These are phyloP conservation scores for Eudyptes chrysolophus DNA, from an alignment of 2,113 vertebrate genomes.

Conservation along the genomic window DNA sequence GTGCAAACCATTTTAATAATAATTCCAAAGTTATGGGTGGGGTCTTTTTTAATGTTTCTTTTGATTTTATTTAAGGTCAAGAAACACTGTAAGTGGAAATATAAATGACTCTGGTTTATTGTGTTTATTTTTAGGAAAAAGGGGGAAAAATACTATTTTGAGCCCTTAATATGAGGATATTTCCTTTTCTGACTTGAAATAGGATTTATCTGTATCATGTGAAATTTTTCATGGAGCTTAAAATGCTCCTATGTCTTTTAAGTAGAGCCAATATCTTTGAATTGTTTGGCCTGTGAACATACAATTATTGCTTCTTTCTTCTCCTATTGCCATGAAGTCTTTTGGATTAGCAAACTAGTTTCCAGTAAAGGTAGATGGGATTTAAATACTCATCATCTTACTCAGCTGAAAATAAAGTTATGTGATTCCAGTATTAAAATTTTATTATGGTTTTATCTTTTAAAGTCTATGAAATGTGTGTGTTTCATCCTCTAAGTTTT, in stretches of 20 bases:
- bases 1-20: neutral
- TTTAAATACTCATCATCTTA: neutral
- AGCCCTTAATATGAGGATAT: neutral
- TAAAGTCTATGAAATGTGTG: neutral
- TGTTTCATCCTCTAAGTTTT: neutral
- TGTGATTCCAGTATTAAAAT: neutral
- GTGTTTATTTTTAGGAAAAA: neutral
- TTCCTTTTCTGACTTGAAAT: neutral
- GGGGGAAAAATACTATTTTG: neutral
- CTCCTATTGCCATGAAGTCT: neutral
- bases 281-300: neutral
- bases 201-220: neutral
- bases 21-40: neutral
- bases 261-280: neutral
- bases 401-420: neutral
- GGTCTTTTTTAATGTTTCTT: neutral
- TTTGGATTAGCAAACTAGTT: neutral
- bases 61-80: neutral
- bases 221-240: neutral
- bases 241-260: neutral
- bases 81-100: neutral
- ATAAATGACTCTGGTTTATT: neutral
- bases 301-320: neutral
- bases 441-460: neutral
- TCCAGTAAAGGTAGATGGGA: neutral